Evolutionary conservation across 2,888 invertebrate species (phyloP), one percentile per base, ranked within the genome.

Genomic region (Drosophila sordidapex): DNA sequence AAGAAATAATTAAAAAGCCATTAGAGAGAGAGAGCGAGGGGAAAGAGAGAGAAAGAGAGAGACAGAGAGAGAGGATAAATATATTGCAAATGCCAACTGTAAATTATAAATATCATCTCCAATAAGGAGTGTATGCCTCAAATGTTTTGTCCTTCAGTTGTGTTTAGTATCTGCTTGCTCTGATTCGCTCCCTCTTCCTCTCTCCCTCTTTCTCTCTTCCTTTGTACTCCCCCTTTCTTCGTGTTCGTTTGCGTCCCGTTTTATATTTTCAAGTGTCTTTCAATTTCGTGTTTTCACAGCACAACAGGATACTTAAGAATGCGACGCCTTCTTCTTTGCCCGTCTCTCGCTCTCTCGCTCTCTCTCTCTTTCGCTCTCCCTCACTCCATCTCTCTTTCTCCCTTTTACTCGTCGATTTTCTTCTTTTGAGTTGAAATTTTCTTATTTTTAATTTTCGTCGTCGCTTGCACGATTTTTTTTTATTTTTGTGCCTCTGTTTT

Each of bases 1-100:
- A 63, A 60, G 36, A 54, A 75, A 74, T 77, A 83, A 81, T 81
- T 81, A 81, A 81, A 81, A 81, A 71, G 52, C 67, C 69, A 81
- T 83, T 83, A 56, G 38, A 15, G 38, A n/a, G 13, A 3, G 21
- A 3, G 18, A 13, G n/a, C 7, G 18, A 6, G 27, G 18, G 15
- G 4, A 13, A 13, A 35, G 35, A 33, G 33, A 6, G 1, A 3
- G 36, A 0, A 15, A 36, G 36, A 36, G 8, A 18, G 18, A 18
- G 18, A 38, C 4, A 56, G 38, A 15, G 38, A 0, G 15, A 36
- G 36, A 36, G 43, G 29, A 46, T 25, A 25, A 21, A 46, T 46
- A 21, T 46, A 21, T 21, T 46, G 46, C 25, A 25, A 46, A 46
- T 46, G 25, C 46, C 15, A 46, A 25, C 46, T 25, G 25, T 46